Conservation (phyloP, 2,113 vertebrate genomes). For the Zapornia atra region DNA sequence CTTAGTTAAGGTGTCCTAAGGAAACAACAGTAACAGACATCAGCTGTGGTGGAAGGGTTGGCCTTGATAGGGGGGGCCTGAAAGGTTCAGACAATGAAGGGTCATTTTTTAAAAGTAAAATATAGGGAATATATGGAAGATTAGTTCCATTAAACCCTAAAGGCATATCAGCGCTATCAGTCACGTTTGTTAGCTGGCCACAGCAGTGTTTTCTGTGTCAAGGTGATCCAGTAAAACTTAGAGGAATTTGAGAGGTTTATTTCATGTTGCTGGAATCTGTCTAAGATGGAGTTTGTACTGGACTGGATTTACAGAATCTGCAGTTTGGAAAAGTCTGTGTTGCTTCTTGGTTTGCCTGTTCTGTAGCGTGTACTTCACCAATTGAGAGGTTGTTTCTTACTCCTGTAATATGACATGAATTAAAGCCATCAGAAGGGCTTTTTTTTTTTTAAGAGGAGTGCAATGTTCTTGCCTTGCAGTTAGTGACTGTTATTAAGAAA, state of each 20-base stretch:
- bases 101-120: background rate
- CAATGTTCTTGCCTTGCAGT: background rate
- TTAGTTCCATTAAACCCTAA: background rate
- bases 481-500: background rate
- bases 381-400: background rate
- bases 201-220: background rate
- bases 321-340: background rate
- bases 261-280: background rate
- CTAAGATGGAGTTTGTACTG: background rate
- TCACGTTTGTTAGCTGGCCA: background rate
- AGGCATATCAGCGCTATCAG: background rate
- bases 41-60: background rate
- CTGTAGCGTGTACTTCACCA: background rate
- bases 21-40: background rate
- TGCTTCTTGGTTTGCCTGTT: background rate
- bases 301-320: background rate
- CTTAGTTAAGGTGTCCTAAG: background rate
- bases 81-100: background rate
- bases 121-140: background rate
- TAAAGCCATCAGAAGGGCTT: background rate
- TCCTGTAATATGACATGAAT: background rate
- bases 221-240: background rate
- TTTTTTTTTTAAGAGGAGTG: background rate
- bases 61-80: background rate
- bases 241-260: background rate